Evolutionary conservation across 1,140 invertebrate genomes (phyloP).

Genomic region (Drusus annulatus): DNA sequence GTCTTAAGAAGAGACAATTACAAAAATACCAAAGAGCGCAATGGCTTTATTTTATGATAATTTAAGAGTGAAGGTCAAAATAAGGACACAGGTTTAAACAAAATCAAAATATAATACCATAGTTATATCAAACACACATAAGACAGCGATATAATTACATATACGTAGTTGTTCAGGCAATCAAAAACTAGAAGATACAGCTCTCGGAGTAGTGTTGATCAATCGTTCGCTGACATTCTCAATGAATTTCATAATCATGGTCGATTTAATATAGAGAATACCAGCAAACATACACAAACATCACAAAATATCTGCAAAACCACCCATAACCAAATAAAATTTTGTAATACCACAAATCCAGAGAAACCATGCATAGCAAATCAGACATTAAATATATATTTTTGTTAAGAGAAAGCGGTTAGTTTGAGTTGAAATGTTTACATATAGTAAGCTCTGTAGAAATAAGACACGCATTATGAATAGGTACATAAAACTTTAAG

Average conservation of each 20-base stretch:
- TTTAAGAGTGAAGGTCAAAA: no score
- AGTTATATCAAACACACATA: no score
- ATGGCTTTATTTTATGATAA: no score
- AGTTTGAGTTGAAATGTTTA: not conserved
- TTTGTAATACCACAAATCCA: not conserved
- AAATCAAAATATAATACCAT: no score
- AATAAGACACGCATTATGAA: conserved; percentile 7
- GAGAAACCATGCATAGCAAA: conserved; percentile 5
- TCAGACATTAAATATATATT: not conserved
- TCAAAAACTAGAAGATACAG: no score
- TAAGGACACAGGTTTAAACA: no score
- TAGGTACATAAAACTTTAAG: not conserved
- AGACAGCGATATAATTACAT: no score
- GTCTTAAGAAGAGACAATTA: no score
- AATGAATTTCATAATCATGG: not conserved
- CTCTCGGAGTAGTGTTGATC: no score
- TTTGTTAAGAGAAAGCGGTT: not conserved
- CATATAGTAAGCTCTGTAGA: not conserved
- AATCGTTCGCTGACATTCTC: no score
- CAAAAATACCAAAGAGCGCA: no score
- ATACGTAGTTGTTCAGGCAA: no score
- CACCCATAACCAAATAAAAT: conserved; percentile 4
- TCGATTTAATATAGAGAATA: not conserved
- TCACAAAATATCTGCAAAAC: not conserved
- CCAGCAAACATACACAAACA: not conserved